Percentiles rank a stretch among this genome's conserved stretches.
phyloP scores from a whole-genome alignment of 2,113 vertebrate genomes.

The Podocnemis expansa region DNA sequence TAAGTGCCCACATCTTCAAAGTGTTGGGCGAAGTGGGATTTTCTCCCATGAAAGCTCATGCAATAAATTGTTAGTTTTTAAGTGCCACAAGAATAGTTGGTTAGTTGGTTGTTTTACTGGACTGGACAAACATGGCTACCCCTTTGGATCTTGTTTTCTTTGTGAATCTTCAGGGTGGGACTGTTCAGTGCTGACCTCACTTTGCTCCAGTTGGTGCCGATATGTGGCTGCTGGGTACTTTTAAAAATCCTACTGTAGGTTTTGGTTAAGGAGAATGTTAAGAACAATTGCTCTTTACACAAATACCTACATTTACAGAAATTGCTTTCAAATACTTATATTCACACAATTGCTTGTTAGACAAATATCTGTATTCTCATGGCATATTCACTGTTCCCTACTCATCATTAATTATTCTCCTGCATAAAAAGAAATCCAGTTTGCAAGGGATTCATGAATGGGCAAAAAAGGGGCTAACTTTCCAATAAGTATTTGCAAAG shows the following conservation, averaged over 20 bases:
- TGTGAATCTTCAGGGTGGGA: accelerated
- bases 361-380: background rate
- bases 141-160: background rate
- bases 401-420: background rate
- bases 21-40: no score
- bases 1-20: no score
- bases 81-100: no score
- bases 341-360: no score
- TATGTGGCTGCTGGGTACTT: background rate
- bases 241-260: background rate
- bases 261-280: background rate
- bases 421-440: background rate
- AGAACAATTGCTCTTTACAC: background rate
- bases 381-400: background rate
- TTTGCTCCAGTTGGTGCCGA: no score
- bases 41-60: no score
- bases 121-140: no score
- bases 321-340: no score
- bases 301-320: no score
- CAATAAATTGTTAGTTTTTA: no score
- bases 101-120: no score
- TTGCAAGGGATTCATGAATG: background rate
- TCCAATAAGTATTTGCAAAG: background rate
- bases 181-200: background rate
- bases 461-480: background rate